Base-by-base conservation (phyloP, 2,888 invertebrate genomes). In the Eilema sororculum region DNA sequence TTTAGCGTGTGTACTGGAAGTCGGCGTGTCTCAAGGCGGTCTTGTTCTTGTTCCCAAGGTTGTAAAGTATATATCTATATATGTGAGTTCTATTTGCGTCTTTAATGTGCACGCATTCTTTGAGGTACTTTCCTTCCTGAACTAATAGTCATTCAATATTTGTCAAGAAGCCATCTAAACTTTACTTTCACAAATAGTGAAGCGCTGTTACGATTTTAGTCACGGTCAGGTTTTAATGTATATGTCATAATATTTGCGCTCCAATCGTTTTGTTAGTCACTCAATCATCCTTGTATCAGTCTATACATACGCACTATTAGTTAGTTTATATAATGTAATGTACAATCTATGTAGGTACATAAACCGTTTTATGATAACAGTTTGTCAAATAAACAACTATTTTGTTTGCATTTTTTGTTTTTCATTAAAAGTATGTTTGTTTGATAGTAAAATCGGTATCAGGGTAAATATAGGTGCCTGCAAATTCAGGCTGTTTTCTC, bases 31-130 rank as follows among this genome's bases (percentile, higher is more conserved):
- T 52, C 52, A 52, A 52, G 52, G 52, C n/a, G 9, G 52, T 52
- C 52, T 52, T 52, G n/a, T 52, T 52, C 52, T 52, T 52, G n/a
- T 52, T n/a, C 20, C 52, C 52, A 52, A 52, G 52, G 52, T 52
- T 52, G 9, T n/a, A n/a, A n/a, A 52, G 3, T 46, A 46, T 20
- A 46, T 0, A 9, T 52, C 52, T 52, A n/a, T 52, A 46, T 20
- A n/a, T 52, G 2, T 52, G n/a, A 52, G 9, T 52, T 52, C 8
- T 9, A 9, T 52, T 52, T 52, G 52, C 52, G n/a, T 20, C n/a
- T 52, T 9, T n/a, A 52, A 52, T 52, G 16, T 52, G n/a, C 52
- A 20, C 46, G 20, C 46, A 52, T 52, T n/a, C 20, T 52, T 52
- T 16, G n/a, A 16, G 9, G n/a, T 9, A 52, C 52, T 52, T 52